Conservation (phyloP, 2,888 invertebrate genomes). For the Campoplex capitator region DNA sequence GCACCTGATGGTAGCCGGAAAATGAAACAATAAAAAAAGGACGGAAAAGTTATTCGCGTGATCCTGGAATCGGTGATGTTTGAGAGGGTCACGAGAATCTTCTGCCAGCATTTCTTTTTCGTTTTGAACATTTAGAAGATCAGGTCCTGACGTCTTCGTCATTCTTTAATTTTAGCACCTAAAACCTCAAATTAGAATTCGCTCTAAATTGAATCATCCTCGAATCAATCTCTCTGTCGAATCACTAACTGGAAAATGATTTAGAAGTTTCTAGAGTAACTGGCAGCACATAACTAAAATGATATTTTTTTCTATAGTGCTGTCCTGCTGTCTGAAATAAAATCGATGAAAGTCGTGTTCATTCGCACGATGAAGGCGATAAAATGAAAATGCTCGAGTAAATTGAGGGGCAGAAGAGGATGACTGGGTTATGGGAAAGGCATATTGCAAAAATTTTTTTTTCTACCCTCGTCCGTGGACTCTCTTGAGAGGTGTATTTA, state of each 20-base stretch:
- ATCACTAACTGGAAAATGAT: background rate
- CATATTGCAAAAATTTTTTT: conserved; percentile 47
- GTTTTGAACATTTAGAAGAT: background rate
- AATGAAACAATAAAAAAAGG: background rate
- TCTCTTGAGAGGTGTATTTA: conserved; percentile 23
- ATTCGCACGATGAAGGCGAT: conserved; percentile 5
- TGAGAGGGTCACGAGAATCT: background rate
- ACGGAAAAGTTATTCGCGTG: background rate
- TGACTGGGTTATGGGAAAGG: conserved; percentile 29
- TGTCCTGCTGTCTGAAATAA: background rate
- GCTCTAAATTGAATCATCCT: background rate
- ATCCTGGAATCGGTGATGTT: background rate
- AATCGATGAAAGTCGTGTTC: background rate
- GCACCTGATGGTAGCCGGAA: background rate
- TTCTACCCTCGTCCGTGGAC: conserved; percentile 27
- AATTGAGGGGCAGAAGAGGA: conserved; percentile 28
- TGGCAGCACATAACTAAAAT: background rate
- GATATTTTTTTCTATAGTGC: conserved; percentile 5
- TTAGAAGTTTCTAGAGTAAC: background rate
- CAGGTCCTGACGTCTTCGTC: background rate
- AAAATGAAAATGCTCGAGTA: conserved; percentile 46
- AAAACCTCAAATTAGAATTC: background rate
- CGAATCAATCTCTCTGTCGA: background rate
- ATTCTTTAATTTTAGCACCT: background rate
- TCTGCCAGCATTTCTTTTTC: background rate